phyloP scores from a whole-genome alignment of 2,113 vertebrate species.

The Paraplagusia blochii region DNA sequence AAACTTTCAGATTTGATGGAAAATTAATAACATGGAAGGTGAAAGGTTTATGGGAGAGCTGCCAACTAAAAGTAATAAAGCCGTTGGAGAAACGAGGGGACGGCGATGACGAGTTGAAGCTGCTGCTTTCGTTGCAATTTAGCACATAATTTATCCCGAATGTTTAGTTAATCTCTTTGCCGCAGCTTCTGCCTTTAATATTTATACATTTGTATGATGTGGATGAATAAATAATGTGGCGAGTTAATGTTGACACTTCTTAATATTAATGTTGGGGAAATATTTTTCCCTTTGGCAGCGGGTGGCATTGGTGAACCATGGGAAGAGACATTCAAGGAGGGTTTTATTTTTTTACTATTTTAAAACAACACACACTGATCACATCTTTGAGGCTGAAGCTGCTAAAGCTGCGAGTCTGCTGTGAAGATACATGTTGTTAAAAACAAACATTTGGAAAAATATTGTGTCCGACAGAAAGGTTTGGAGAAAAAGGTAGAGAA shows the following conservation, averaged over 20 bases:
- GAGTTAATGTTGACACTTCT: constrained; percentile 2
- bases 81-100: constrained; percentile 7
- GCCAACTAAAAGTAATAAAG: constrained; percentile 27
- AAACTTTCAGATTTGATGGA: constrained; percentile 64
- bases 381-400: not conserved
- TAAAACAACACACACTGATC: constrained; percentile 3
- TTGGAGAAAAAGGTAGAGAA: no score
- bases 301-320: not conserved
- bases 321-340: not conserved
- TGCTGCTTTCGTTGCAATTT: constrained; percentile 7
- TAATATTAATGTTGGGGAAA: constrained; percentile 3
- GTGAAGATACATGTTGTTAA: no score
- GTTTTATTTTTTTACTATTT: constrained; percentile 1
- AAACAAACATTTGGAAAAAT: no score
- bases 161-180: constrained; percentile 3
- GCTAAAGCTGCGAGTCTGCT: not conserved
- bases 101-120: constrained; percentile 2
- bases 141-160: constrained; percentile 11
- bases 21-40: constrained; percentile 61
- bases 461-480: no score
- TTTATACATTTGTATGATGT: not conserved
- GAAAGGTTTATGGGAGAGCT: constrained; percentile 47
- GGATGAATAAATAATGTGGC: constrained; percentile 6
- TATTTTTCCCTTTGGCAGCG: constrained; percentile 2
- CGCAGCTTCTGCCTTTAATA: not conserved